Conservation (phyloP, 2,888 invertebrate genomes). For the Callinectes sapidus region DNA sequence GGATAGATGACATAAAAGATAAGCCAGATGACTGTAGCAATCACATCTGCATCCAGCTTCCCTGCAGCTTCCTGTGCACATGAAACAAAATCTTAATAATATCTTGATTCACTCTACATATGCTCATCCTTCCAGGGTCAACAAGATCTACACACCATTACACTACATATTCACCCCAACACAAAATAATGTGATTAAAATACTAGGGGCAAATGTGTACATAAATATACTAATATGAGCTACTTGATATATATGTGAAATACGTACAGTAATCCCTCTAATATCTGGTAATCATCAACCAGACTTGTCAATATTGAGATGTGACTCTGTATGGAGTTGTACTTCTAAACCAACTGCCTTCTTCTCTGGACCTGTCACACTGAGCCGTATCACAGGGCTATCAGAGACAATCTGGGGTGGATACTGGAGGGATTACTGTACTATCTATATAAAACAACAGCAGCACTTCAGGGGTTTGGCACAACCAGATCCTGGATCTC, state of each 20-base stretch:
- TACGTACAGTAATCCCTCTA: not conserved
- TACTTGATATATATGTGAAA: not conserved
- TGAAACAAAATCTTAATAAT: not conserved
- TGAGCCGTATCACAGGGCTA: too few species aligned
- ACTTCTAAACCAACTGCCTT: too few species aligned
- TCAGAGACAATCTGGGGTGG: too few species aligned
- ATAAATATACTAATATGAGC: conserved; percentile 17
- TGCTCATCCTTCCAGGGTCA: not conserved
- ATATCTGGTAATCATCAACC: not conserved
- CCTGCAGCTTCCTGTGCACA: conserved; percentile 1
- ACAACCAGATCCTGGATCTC: not conserved
- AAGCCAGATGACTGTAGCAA: not conserved
- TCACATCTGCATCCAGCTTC: not conserved
- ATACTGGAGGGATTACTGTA: not conserved
- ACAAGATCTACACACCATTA: not conserved
- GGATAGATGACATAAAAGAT: not conserved
- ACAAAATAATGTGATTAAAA: not conserved
- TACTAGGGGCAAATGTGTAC: conserved; percentile 8
- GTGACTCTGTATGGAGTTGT: too few species aligned
- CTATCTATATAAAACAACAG: conserved; percentile 8
- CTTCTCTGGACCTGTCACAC: too few species aligned
- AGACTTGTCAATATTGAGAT: too few species aligned
- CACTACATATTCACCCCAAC: not conserved
- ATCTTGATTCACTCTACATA: not conserved
- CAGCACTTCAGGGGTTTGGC: conserved; percentile 8